A percentile compares a stretch with the other conserved stretches of the same genome.
These are phyloP conservation scores for Sarcophaga rosellei DNA, from an alignment of 2,888 invertebrate genomes.

Conservation along the genomic window DNA sequence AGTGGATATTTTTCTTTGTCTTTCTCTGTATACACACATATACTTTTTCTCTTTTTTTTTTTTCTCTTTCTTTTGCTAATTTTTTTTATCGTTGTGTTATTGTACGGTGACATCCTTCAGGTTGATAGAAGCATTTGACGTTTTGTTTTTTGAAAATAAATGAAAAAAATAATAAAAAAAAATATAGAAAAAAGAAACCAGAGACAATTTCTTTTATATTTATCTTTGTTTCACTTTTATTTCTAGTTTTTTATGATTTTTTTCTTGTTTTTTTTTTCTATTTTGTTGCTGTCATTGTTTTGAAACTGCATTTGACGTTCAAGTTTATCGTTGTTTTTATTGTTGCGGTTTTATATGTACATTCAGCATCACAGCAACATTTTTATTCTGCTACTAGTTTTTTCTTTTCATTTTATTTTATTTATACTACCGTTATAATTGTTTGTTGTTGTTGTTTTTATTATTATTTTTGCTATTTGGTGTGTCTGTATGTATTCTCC, in stretches of 20 bases:
- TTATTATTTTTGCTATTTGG: not conserved
- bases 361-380: not conserved
- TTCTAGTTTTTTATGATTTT: slow-evolving; percentile 23
- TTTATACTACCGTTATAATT: slow-evolving; percentile 10
- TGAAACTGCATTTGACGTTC: slow-evolving; percentile 64
- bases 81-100: not conserved
- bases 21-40: not conserved
- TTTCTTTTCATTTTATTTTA: slow-evolving; percentile 32
- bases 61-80: not conserved
- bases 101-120: slow-evolving; percentile 33
- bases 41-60: slow-evolving; percentile 3
- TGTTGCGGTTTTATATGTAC: slow-evolving; percentile 52
- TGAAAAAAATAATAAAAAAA: not conserved
- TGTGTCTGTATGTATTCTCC: not conserved
- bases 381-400: not conserved
- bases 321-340: slow-evolving; percentile 53
- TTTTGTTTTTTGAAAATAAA: slow-evolving; percentile 12
- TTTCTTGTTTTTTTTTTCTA: slow-evolving; percentile 31
- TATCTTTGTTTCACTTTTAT: slow-evolving; percentile 48
- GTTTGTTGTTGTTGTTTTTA: not conserved
- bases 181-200: not conserved
- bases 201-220: slow-evolving; percentile 35
- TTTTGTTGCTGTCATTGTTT: slow-evolving; percentile 61
- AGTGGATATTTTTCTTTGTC: not conserved
- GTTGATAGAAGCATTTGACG: slow-evolving; percentile 28